Evolutionary conservation across 2,888 invertebrate species (phyloP), one percentile per base, ranked within the genome.

Genomic region (Ormyrus thymus): DNA sequence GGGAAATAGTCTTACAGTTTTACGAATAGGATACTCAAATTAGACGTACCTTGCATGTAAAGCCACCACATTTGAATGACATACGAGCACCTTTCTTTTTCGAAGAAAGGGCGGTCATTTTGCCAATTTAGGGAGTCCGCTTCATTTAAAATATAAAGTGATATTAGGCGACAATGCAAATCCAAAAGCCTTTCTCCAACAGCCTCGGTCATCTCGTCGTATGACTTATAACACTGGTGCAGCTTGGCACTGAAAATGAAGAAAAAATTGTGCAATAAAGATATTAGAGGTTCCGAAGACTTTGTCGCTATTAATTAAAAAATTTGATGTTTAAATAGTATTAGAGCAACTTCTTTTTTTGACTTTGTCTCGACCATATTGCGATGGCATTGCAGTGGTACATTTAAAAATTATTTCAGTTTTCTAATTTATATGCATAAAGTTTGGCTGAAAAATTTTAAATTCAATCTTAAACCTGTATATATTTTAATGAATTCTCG

Each of bases 1-100:
- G 11, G 11, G 0, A n/a, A 46, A 15, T 50, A 48, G 7, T 43
- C 9, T 15, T 29, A 69, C 11, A 11, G 59, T 61, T 59, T 15
- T 46, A 43, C 7, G 55, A n/a, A 46, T 53, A 45, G 45, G 7
- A 69, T 51, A 29, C 29, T 29, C 29, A 45, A 76, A 46, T 43
- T 55, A 53, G 43, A 7, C 48, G 75, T 46, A 94, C 95, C 95
- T 90, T 95, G 94, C 94, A 96, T 95, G 86, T 96, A 96, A 43
- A 96, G 91, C 95, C 96, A 96, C 96, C 96, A 96, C 92, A 96
- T 96, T 86, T 96, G 96, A 81, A 96, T 93, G 1, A 95, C 94
- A 58, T 95, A 96, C 4, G 96, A 95, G 4, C 95, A 96, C 11
- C 95, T 91, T 86, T 95, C 95, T 0, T 93, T 93, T 88, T 94